Evolutionary conservation across 2,797 vertebrate species (phyloP), one percentile per base, ranked within the genome.

Genomic region (Jordanella pulchra): DNA sequence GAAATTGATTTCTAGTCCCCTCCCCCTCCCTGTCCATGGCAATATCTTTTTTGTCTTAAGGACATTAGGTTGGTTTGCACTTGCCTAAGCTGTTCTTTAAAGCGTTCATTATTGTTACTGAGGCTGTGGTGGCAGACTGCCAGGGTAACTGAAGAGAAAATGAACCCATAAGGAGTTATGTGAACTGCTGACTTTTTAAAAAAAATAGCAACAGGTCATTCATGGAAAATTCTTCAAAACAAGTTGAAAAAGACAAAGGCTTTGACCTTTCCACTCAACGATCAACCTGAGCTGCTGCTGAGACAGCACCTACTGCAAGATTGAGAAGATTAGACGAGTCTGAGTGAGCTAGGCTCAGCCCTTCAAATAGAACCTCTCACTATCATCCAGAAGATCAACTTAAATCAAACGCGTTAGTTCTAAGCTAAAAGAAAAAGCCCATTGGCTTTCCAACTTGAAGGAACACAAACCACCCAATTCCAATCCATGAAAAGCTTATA

Each of bases 1-100:
- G 93, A 95, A 95, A 95, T 95, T 95, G 95, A 95, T 95, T 95
- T 95, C 94, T 93, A 90, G 88, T 90, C 90, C 88, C 35, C 35
- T 7, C 89, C 86, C 87, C 90, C 90, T 86, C 89, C 85, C 88
- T 91, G 92, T 94, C 95, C 84, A 79, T 88, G 88, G 93, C 94
- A 95, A 94, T 95, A 95, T 95, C 95, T 95, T 92, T 93, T 95
- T 95, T 95, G 95, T 95, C 93, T 95, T 94, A 93, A 94, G 94
- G 93, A 94, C 94, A 94, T 94, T 93, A 95, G 93, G 90, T 83
- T 85, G 91, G 89, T 92, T 94, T 92, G 91, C 91, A 94, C 92
- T 91, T 91, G 88, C 91, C 93, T 93, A 94, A 95, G 93, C 93
- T 93, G 92, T 93, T 95, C 92, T 94, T 93, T 93, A 94, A 94